Conservation (phyloP, 2,888 invertebrate genomes). For the Xestia xanthographa region DNA sequence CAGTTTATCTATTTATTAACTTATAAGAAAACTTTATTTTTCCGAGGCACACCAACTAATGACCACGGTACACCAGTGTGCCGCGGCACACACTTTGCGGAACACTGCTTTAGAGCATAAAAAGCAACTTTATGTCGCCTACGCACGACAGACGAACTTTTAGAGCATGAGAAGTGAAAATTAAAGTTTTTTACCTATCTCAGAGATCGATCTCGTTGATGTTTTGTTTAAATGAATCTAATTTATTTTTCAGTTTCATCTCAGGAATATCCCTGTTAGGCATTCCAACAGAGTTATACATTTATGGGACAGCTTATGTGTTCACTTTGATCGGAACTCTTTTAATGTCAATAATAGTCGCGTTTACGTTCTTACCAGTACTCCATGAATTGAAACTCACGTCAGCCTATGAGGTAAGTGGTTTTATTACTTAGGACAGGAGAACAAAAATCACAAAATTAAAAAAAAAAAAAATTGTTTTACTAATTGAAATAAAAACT, state of each 20-base stretch:
- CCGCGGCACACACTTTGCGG: too few species aligned
- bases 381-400: constrained; percentile 93
- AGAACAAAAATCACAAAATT: background rate
- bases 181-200: too few species aligned
- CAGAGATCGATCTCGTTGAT: background rate
- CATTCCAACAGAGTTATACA: constrained; percentile 94
- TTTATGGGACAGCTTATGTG: constrained; percentile 94
- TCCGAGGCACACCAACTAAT: too few species aligned
- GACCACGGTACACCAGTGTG: too few species aligned
- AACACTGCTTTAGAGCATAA: too few species aligned
- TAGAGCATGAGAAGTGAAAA: too few species aligned
- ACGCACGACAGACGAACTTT: too few species aligned
- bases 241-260: constrained; percentile 89
- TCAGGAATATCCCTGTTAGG: constrained; percentile 95
- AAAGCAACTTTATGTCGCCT: too few species aligned
- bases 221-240: background rate
- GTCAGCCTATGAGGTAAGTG: constrained; percentile 93
- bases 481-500: background rate
- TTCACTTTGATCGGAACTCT: constrained; percentile 91
- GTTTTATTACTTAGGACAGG: background rate
- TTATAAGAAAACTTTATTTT: too few species aligned
- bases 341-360: constrained; percentile 91
- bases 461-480: too few species aligned
- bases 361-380: constrained; percentile 92
- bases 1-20: too few species aligned